Base-by-base conservation (phyloP, 1,140 invertebrate species). In the Macrobrachium nipponense region DNA sequence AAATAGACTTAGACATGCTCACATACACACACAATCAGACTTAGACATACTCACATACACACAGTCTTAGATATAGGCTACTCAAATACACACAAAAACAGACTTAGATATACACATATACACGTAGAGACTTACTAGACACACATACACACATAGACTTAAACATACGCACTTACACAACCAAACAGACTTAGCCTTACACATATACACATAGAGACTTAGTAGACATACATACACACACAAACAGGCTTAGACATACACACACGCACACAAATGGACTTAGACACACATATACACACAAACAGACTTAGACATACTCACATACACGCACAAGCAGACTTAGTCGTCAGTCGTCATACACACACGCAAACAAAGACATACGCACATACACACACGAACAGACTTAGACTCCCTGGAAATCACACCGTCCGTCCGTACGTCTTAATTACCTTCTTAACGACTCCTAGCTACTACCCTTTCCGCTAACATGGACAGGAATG, bases 21-120 rank as follows among this genome's bases (percentile, higher is more conserved):
- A 68, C 64, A 6, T 36, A 70, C n/a, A 70, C 68, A 70, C 68
- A 70, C 68, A 70, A 23, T 36, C 68, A 70, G 20, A 70, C 64
- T 36, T 51, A 12, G 51, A 51, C 51, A n/a, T n/a, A n/a, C n/a
- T n/a, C n/a, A 62, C 27, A 36, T 43, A n/a, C 64, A 68, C 64
- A 68, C 64, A n/a, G n/a, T n/a, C n/a, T n/a, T n/a, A n/a, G n/a
- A n/a, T n/a, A n/a, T n/a, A n/a, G n/a, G n/a, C n/a, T n/a, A n/a
- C n/a, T n/a, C n/a, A n/a, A n/a, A 6, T 36, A 70, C n/a, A 70
- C 68, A 70, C 68, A 70, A 11, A 70, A 23, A 70, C 68, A 70
- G 20, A 70, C 64, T 36, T 51, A 12, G 51, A 51, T n/a, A n/a
- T n/a, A n/a, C n/a, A 62, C 27, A 36, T 43, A n/a, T n/a, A n/a